phyloP scores from a whole-genome alignment of 2,888 invertebrate species.

The Sympetrum striolatum region DNA sequence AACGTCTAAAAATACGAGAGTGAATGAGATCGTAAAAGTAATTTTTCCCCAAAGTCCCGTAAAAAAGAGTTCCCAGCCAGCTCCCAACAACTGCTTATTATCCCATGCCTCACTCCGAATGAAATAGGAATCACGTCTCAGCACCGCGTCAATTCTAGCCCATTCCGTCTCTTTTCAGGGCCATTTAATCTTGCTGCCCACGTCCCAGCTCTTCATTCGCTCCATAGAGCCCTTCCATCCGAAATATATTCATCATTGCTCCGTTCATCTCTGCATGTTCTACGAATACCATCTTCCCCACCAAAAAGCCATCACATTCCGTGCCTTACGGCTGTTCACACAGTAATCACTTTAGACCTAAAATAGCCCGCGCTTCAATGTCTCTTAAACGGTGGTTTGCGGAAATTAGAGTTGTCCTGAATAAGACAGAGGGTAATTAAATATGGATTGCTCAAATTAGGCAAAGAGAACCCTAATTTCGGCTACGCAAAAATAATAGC shows the following conservation, averaged over 20 bases:
- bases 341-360: neutral
- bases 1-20: too few relatives aligned
- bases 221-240: neutral
- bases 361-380: neutral
- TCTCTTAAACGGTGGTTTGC: neutral
- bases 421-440: neutral
- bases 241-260: constrained; percentile 22
- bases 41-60: too few relatives aligned
- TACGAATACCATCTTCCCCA: neutral
- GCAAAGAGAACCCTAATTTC: too few relatives aligned
- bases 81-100: neutral
- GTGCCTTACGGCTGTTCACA: neutral
- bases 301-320: neutral
- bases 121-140: neutral
- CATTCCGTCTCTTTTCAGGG: constrained; percentile 1
- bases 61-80: neutral
- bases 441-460: too few relatives aligned
- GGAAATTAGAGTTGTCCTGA: neutral
- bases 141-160: constrained; percentile 1
- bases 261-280: neutral
- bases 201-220: constrained; percentile 23
- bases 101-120: neutral
- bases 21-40: too few relatives aligned
- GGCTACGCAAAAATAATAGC: too few relatives aligned
- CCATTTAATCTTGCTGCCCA: constrained; percentile 30